Evolutionary conservation across 2,797 vertebrate genomes (phyloP).

Genomic region (Scomberomorus guttatus): DNA sequence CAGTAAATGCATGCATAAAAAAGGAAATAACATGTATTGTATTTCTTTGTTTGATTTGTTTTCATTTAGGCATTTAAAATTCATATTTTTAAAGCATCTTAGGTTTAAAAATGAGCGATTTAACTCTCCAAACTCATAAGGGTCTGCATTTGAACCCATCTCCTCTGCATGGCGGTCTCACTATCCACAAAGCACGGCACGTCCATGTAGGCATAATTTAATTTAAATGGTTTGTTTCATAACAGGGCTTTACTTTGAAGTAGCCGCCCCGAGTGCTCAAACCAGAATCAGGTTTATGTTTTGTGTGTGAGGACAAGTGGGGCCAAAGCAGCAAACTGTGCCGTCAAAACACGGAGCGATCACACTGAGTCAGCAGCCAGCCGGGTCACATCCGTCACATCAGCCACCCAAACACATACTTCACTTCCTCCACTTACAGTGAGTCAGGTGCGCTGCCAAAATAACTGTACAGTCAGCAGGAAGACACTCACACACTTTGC

Average conservation of each 20-base stretch:
- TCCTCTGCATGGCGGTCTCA: background rate
- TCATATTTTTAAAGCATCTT: too few species aligned
- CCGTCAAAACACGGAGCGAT: background rate
- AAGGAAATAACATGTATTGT: too few species aligned
- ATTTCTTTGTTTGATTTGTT: too few species aligned
- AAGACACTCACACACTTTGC: conserved; percentile 3
- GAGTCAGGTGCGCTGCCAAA: conserved; percentile 29
- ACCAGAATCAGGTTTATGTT: background rate
- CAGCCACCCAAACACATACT: conserved; percentile 27
- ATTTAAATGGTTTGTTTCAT: background rate
- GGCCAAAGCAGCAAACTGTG: background rate
- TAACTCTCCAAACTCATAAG: too few species aligned
- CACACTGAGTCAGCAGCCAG: conserved; percentile 36
- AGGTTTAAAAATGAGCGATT: too few species aligned
- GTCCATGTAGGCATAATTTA: rapidly evolving
- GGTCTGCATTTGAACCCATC: background rate
- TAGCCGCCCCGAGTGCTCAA: background rate
- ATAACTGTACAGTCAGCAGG: conserved; percentile 37
- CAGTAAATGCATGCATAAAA: too few species aligned
- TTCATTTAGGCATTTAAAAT: too few species aligned
- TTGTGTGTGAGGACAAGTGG: background rate
- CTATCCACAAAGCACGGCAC: background rate
- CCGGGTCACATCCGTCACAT: conserved; percentile 38
- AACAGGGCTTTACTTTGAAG: background rate
- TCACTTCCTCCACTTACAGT: conserved; percentile 5